Base-by-base conservation (phyloP, 2,888 invertebrate species). In the Protophormia terraenovae region DNA sequence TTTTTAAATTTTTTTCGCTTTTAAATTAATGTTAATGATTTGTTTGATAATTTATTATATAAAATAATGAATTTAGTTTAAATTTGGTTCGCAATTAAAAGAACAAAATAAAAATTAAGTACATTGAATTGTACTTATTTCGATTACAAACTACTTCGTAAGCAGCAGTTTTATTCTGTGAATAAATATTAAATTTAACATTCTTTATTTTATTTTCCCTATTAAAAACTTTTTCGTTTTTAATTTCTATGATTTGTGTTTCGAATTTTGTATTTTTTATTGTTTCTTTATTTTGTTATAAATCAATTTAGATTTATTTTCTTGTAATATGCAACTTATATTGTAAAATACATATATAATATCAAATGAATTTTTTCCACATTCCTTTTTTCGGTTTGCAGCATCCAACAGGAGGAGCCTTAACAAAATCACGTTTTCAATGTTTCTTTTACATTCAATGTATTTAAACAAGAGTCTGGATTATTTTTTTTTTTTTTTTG, bases 371-470 rank as follows among this genome's bases (percentile, higher is more conserved):
- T 67, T 47, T 62, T 32, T 38, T 27, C 7, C 32, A 72, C 66
- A 29, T 77, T 58, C 55, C 12, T 12, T 41, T 22, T 22, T 58
- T 27, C 62, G 67, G 53, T 19, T 27, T 55, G 67, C 32, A 62
- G 27, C 73, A 47, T 38, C 47, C 50, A 10, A 10, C 2, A 50
- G 16, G 4, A 29, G 47, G 3, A 10, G n/a, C 47, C 19, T 2
- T 24, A 53, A 35, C 62, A 60, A 75, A 85, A 79, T 73, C 85
- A 85, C 85, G 85, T 85, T 82, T 85, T 82, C 82, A 82, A 85
- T 85, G 85, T 82, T 85, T 55, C 58, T 64, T 41, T 75, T 64
- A 32, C 53, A 77, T 71, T 77, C 71, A 71, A 77, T 77, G 71
- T 82, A 77, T 82, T 82, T 77, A 47, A 85, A 78, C 85, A 82